Evolutionary conservation across 2,797 vertebrate genomes (phyloP).

Genomic region (Gouania willdenowi): DNA sequence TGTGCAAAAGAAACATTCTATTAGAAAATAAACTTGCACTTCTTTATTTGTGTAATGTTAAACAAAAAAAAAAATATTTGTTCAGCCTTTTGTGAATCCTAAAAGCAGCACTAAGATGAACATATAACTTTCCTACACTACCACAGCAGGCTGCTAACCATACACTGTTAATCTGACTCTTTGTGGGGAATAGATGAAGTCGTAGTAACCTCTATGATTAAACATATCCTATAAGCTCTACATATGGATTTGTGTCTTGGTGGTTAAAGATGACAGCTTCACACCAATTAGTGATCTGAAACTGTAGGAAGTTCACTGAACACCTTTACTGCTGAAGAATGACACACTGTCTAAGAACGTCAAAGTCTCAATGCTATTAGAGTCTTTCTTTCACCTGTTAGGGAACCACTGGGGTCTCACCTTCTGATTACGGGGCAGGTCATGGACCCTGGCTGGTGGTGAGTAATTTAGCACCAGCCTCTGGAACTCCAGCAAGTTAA

Average conservation of each 20-base stretch:
- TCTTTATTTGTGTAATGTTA: too few relatives aligned
- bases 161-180: constrained; percentile 6
- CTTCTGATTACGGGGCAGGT: constrained; percentile 96
- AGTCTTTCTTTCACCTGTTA: neutral
- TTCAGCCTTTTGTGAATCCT: neutral
- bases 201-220: neutral
- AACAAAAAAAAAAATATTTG: too few relatives aligned
- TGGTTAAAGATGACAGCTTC: neutral
- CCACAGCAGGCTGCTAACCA: constrained; percentile 26
- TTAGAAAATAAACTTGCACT: too few relatives aligned
- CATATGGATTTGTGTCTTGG: neutral
- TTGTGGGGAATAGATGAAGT: neutral
- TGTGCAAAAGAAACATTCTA: neutral
- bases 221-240: neutral
- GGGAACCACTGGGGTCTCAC: constrained; percentile 65
- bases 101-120: constrained; percentile 17
- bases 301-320: constrained; percentile 17
- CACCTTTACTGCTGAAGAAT: constrained; percentile 7
- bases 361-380: neutral
- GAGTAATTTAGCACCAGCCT: constrained; percentile 94
- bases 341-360: constrained; percentile 17
- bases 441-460: constrained; percentile 85
- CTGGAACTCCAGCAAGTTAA: constrained; percentile 97
- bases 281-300: neutral
- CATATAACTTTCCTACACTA: constrained; percentile 19